Evolutionary conservation across 1,140 invertebrate genomes (phyloP), one percentile per base, ranked within the genome.

Genomic region (Ceratoteleas bidentatus): DNA sequence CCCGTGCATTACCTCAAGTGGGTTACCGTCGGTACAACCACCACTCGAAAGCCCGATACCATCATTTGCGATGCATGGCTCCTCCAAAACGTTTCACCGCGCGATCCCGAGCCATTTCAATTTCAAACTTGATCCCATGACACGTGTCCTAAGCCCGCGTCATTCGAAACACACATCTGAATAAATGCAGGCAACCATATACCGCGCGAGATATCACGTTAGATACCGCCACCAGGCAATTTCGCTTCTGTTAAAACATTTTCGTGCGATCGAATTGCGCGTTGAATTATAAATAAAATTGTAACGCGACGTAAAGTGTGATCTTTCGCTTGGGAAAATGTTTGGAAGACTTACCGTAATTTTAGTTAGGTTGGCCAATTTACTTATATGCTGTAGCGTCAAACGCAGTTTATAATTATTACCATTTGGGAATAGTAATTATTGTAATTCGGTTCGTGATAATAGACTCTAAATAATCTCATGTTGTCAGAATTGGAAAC

Each of bases 11-110:
- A 40, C 10, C 50, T 49, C 83, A 78, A 84, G 69, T 70, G 33
- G 56, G 64, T 84, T 86, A 84, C 79, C 73, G 65, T 38, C 36
- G 9, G 54, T 53, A 24, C 50, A 84, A 69, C 33, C 47, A 47
- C 52, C 33, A 15, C 24, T 16, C 7, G 47, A 38, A 34, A 24
- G 47, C n/a, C 24, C 38, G 40, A 64, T 64, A 49, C 47, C 52
- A 72, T 85, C 62, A 10, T 52, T 74, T 43, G 32, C 40, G 74
- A 53, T 57, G 50, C 58, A 75, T 72, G 33, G 65, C 14, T 81
- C 36, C 33, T 61, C 61, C 65, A 52, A 82, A 82, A 47, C 24
- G 24, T 24, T 24, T 24, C 24, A 24, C 24, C 24, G 24, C 24
- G 24, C 43, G 56, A 66, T 50, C 57, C 58, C 65, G 40, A 78